Conservation (phyloP, 2,888 invertebrate genomes). For the Encarsia formosa region DNA sequence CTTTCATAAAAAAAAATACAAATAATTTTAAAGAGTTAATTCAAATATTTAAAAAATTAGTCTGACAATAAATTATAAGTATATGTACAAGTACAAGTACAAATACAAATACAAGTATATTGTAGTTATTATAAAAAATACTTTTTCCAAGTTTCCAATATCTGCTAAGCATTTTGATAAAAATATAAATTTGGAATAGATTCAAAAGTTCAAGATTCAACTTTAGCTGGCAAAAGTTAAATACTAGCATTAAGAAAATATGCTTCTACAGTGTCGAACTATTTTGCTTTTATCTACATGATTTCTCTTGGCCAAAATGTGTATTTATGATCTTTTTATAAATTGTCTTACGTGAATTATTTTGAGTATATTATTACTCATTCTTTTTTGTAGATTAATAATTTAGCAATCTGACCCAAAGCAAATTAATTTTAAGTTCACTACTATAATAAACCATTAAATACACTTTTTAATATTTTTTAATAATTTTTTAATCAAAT, state of each 20-base stretch:
- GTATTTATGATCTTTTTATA: slow-evolving; percentile 19
- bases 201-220: too few relatives aligned
- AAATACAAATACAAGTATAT: too few relatives aligned
- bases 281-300: slow-evolving; percentile 18
- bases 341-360: slow-evolving; percentile 10
- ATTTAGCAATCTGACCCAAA: not conserved
- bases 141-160: slow-evolving; percentile 13
- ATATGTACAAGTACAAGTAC: too few relatives aligned
- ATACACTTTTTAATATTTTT: too few relatives aligned
- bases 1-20: too few relatives aligned
- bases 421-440: too few relatives aligned
- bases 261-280: slow-evolving; percentile 17
- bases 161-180: slow-evolving; percentile 6
- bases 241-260: slow-evolving; percentile 16
- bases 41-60: too few relatives aligned
- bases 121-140: slow-evolving; percentile 3
- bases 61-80: too few relatives aligned
- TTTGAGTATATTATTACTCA: slow-evolving; percentile 19
- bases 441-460: too few relatives aligned
- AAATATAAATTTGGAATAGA: slow-evolving; percentile 19
- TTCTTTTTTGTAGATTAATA: slow-evolving; percentile 6
- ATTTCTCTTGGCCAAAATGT: slow-evolving; percentile 15
- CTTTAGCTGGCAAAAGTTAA: slow-evolving; percentile 12
- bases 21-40: too few relatives aligned
- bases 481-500: too few relatives aligned